Percentiles rank a stretch among this genome's conserved stretches.
Conservation (phyloP, 2,113 vertebrate species). For the Dromas ardeola region DNA sequence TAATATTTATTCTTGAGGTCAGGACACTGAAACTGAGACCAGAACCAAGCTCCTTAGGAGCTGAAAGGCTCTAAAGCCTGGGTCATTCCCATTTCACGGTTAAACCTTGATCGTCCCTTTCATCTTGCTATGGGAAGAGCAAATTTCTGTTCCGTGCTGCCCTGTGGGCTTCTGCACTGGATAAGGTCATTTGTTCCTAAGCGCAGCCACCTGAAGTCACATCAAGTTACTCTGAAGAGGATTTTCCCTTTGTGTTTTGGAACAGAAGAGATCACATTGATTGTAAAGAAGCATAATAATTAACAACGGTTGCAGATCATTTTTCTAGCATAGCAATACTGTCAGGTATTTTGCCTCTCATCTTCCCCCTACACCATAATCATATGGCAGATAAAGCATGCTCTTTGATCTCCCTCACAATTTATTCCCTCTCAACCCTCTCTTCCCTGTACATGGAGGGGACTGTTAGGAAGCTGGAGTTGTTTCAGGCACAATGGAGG, state of each 20-base stretch:
- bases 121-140: background rate
- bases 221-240: background rate
- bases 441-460: background rate
- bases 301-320: background rate
- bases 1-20: background rate
- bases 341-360: background rate
- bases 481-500: background rate
- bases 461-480: background rate
- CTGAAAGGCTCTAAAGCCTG: background rate
- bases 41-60: background rate
- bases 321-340: background rate
- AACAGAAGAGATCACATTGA: background rate
- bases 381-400: background rate
- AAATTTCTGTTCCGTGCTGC: background rate
- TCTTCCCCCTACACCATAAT: background rate
- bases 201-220: background rate
- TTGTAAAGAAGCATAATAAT: background rate
- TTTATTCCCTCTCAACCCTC: background rate
- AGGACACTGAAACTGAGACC: background rate
- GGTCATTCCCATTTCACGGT: background rate
- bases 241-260: background rate
- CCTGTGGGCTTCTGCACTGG: background rate
- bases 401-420: background rate
- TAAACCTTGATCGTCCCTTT: background rate
- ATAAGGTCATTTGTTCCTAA: background rate